phyloP scores from a whole-genome alignment of 2,113 vertebrate species.

The Paradisaea rubra region DNA sequence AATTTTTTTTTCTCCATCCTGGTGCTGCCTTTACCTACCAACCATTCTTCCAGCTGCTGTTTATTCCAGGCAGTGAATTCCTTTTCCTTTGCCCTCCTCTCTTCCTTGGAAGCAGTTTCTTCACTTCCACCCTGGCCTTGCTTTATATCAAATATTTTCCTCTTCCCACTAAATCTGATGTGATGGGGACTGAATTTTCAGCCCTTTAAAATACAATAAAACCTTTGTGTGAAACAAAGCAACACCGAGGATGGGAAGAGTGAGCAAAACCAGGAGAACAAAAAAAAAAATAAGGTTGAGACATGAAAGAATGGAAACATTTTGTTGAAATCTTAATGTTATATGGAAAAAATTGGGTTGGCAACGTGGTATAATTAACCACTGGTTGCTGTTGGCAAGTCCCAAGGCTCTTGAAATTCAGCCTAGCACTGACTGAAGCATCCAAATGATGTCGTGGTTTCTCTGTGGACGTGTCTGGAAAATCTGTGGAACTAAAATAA shows the following conservation, averaged over 20 bases:
- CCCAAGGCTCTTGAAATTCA: slow-evolving; percentile 19
- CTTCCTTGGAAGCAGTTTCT: neutral
- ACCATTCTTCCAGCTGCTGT: neutral
- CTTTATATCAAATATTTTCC: neutral
- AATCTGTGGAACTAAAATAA: slow-evolving; percentile 36
- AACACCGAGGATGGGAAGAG: neutral
- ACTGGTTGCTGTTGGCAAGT: slow-evolving; percentile 18
- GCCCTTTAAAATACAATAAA: neutral
- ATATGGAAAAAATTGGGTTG: slow-evolving; percentile 42
- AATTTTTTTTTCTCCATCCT: neutral
- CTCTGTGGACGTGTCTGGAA: slow-evolving; percentile 47
- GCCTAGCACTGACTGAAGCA: neutral
- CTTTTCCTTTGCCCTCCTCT: neutral
- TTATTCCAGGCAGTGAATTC: neutral
- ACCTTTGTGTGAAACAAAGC: neutral
- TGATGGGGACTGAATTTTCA: neutral
- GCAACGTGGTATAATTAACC: slow-evolving; percentile 24
- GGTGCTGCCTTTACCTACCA: neutral
- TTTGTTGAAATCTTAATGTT: neutral
- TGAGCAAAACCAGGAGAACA: neutral
- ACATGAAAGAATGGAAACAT: slow-evolving; percentile 43
- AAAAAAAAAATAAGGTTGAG: neutral
- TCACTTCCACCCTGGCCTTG: neutral
- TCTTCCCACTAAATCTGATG: neutral
- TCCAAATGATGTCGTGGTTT: slow-evolving; percentile 40